Base-by-base conservation (phyloP, 2,888 invertebrate species). In the Saturnia japonica region DNA sequence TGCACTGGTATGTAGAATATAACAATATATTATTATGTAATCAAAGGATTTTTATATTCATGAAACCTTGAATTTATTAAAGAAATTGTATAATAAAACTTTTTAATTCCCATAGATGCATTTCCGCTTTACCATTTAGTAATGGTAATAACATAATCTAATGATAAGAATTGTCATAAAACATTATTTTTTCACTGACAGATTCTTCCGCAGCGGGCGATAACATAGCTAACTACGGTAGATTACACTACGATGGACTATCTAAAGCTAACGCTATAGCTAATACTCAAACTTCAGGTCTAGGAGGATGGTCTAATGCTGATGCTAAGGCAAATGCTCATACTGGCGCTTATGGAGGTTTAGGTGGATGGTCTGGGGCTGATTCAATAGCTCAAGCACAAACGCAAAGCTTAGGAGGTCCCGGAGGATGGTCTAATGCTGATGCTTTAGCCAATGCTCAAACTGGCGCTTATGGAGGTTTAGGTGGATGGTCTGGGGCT, bases 221-320 rank as follows among this genome's bases (percentile, higher is more conserved):
- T 54, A 8, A 9, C 9, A n/a, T 72, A 57, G 75, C 77, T 8
- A 76, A 75, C 16, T 76, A 78, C 14, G 62, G 74, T 7, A 74
- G 74, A 6, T 73, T 72, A 11, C 73, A 74, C 8, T 70, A 69
- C 19, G 72, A 72, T 1, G 74, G 72, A 8, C n/a, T 62, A 34
- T 74, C 79, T 9, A 74, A 76, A 1, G 75, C 77, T 1, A 51
- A 57, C 8, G 73, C 74, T 14, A 12, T 67, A 34, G 66, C 45
- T 28, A 54, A 57, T 54, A 51, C 67, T 9, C 70, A 70, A 11
- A 66, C 16, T 66, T 64, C 64, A 28, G 54, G 54, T 28, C 11
- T 43, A 42, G 70, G 64, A 40, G 42, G 68, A 4, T 54, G 71
- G 19, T 45, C 40, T 42, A 68, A 68, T 0, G 70, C 72, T 12